Conservation (phyloP, 2,888 invertebrate genomes). For the Synergus laeviventris region DNA sequence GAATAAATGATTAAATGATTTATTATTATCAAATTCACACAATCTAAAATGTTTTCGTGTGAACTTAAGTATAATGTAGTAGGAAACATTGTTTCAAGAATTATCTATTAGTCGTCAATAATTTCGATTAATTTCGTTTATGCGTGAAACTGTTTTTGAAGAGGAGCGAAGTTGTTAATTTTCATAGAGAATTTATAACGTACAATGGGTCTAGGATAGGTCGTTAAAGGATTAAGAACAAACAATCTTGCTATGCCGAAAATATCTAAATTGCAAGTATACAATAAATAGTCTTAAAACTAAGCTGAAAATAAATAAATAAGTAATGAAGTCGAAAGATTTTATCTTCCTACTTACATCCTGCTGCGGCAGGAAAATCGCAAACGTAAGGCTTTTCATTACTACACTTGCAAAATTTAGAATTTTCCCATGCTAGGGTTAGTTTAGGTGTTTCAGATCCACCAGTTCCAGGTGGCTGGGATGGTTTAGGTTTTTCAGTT, state of each 20-base stretch:
- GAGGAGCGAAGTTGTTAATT: too few species aligned
- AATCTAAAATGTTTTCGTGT: constrained; percentile 42
- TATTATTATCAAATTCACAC: constrained; percentile 56
- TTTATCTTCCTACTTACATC: constrained; percentile 30
- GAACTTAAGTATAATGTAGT: neutral
- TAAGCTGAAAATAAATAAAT: constrained; percentile 1
- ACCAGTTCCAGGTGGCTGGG: neutral
- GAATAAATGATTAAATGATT: constrained; percentile 47
- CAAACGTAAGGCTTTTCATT: constrained; percentile 50
- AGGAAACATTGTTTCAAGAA: neutral
- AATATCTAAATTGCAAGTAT: too few species aligned
- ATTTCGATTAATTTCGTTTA: neutral
- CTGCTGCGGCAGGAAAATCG: constrained; percentile 46
- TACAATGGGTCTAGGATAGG: too few species aligned
- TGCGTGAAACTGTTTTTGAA: neutral
- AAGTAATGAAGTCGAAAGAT: neutral
- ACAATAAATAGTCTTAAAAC: neutral
- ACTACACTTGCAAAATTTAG: constrained; percentile 56
- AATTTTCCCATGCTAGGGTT: constrained; percentile 1
- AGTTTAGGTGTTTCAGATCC: neutral
- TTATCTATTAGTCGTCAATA: neutral
- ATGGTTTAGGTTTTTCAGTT: constrained; percentile 42
- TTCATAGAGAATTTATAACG: too few species aligned
- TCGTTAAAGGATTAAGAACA: too few species aligned
- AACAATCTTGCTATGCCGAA: too few species aligned